phyloP scores from a whole-genome alignment of 2,113 vertebrate species.

The Urocolius indicus region DNA sequence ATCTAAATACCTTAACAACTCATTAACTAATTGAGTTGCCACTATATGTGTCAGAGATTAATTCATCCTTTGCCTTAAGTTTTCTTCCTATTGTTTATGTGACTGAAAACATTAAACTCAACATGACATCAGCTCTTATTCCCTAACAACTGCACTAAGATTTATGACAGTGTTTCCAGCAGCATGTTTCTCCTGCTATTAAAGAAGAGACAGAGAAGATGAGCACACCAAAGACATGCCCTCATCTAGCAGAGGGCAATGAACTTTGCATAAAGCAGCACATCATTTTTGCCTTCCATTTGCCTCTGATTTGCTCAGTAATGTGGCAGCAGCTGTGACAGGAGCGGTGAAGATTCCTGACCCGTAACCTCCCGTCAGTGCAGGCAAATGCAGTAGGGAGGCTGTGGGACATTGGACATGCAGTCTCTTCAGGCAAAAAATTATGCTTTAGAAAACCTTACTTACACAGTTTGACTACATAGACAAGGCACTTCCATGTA shows the following conservation, averaged over 20 bases:
- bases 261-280: background rate
- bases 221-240: background rate
- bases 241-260: background rate
- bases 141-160: background rate
- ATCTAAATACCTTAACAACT: constrained; percentile 3
- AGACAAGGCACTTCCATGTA: background rate
- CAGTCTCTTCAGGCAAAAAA: background rate
- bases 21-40: background rate
- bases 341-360: constrained; percentile 18
- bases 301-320: background rate
- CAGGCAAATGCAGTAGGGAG: background rate
- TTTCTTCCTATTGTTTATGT: constrained; percentile 8
- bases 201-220: constrained; percentile 7
- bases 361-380: background rate
- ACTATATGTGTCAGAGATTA: background rate
- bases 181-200: constrained; percentile 14
- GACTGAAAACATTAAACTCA: constrained; percentile 1
- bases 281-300: background rate
- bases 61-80: background rate
- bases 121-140: background rate
- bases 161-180: constrained; percentile 23
- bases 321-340: background rate
- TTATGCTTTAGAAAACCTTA: background rate
- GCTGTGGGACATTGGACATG: background rate
- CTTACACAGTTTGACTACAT: background rate